phyloP scores from a whole-genome alignment of 1,140 invertebrate genomes.

The Anagrus nilaparvatae region DNA sequence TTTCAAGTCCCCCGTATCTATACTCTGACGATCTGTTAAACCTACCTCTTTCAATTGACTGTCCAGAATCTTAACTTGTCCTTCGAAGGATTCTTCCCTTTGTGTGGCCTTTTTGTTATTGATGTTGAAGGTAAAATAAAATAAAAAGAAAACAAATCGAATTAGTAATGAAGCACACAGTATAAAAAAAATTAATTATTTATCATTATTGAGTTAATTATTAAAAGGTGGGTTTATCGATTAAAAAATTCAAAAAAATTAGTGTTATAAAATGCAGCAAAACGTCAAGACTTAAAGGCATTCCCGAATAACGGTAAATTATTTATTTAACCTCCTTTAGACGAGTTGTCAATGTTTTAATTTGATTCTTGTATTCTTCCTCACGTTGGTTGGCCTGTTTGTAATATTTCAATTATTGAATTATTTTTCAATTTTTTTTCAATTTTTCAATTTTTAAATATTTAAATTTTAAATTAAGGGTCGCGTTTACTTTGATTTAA shows the following conservation, averaged over 20 bases:
- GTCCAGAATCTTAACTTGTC: conserved; percentile 85
- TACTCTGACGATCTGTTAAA: conserved; percentile 4
- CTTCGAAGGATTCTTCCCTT: conserved; percentile 92
- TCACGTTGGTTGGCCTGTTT: conserved; percentile 97
- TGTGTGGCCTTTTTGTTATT: conserved; percentile 75
- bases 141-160: conserved; percentile 22
- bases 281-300: no score
- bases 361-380: conserved; percentile 99
- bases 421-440: background rate
- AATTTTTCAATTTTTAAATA: background rate
- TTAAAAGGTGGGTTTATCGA: conserved; percentile 9
- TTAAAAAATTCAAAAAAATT: conserved; percentile 1
- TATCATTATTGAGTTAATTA: no score
- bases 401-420: conserved; percentile 21
- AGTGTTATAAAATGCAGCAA: conserved; percentile 16
- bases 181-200: conserved; percentile 12
- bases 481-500: conserved; percentile 14
- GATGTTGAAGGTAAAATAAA: conserved; percentile 30
- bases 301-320: conserved; percentile 45
- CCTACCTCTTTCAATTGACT: conserved; percentile 89
- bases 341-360: conserved; percentile 96
- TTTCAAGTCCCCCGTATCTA: no score
- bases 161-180: conserved; percentile 15
- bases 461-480: no score
- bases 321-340: conserved; percentile 99